phyloP scores from a whole-genome alignment of 2,113 vertebrate species.

The Polypterus bichir region DNA sequence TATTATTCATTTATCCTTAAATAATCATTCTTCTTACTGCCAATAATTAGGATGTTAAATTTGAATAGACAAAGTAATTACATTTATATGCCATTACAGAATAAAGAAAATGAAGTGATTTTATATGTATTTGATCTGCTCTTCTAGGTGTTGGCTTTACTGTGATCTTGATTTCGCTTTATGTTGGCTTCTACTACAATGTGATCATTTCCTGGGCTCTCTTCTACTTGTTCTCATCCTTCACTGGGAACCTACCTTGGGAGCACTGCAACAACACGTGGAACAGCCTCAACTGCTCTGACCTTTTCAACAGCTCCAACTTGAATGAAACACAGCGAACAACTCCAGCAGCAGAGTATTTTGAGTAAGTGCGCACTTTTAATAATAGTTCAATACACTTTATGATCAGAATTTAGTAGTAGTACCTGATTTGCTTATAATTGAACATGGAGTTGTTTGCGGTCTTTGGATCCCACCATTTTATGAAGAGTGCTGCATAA shows the following conservation, averaged over 20 bases:
- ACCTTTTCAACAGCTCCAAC: slow-evolving; percentile 34
- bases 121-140: background rate
- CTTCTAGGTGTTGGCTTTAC: slow-evolving; percentile 62
- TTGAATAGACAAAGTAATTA: too few relatives aligned
- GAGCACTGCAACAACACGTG: slow-evolving; percentile 77
- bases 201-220: slow-evolving; percentile 73
- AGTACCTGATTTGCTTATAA: too few relatives aligned
- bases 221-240: slow-evolving; percentile 65
- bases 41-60: too few relatives aligned
- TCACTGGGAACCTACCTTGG: slow-evolving; percentile 69
- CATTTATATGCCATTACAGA: background rate
- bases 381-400: too few relatives aligned
- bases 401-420: too few relatives aligned
- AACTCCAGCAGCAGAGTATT: slow-evolving; percentile 76
- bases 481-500: too few relatives aligned
- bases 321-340: slow-evolving; percentile 47
- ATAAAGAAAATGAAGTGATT: too few relatives aligned
- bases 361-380: slow-evolving; percentile 48
- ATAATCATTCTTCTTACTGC: too few relatives aligned
- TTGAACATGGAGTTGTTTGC: too few relatives aligned
- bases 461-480: too few relatives aligned
- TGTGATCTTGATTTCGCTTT: slow-evolving; percentile 67
- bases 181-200: slow-evolving; percentile 72
- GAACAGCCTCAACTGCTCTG: slow-evolving; percentile 72
- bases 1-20: too few relatives aligned